Percentiles rank a stretch among this genome's conserved stretches.
These are phyloP conservation scores for Microplitis demolitor DNA, from an alignment of 1,140 invertebrate genomes.

Conservation along the genomic window DNA sequence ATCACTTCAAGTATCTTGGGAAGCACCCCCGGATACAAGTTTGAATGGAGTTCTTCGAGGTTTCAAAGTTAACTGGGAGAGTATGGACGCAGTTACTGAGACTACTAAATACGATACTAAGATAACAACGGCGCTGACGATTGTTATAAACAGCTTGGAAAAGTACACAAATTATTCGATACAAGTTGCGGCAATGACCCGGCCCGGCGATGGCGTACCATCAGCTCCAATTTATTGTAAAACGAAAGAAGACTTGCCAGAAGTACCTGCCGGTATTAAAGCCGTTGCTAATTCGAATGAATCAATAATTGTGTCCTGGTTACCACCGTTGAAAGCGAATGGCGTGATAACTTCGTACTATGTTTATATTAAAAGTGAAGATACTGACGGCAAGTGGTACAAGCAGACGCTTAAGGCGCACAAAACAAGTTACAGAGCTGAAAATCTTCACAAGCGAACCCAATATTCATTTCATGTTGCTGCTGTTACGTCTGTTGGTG, in stretches of 20 bases:
- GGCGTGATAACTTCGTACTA: constrained; percentile 66
- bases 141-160: constrained; percentile 70
- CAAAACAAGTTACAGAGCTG: constrained; percentile 60
- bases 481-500: constrained; percentile 79
- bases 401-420: constrained; percentile 52
- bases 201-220: constrained; percentile 84
- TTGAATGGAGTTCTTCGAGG: constrained; percentile 87
- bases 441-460: constrained; percentile 59
- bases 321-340: constrained; percentile 64
- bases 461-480: constrained; percentile 73
- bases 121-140: constrained; percentile 71
- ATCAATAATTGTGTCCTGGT: constrained; percentile 87
- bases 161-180: constrained; percentile 95
- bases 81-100: constrained; percentile 52
- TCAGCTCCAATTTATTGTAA: constrained; percentile 84
- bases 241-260: constrained; percentile 91
- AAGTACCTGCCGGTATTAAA: constrained; percentile 85
- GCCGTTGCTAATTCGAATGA: constrained; percentile 81
- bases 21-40: constrained; percentile 77
- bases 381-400: constrained; percentile 55
- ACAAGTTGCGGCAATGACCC: constrained; percentile 76
- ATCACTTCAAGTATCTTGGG: constrained; percentile 86
- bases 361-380: constrained; percentile 52
- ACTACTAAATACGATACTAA: constrained; percentile 63
- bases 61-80: constrained; percentile 81